Conservation (phyloP, 2,113 vertebrate genomes). For the Serilophus lunatus region DNA sequence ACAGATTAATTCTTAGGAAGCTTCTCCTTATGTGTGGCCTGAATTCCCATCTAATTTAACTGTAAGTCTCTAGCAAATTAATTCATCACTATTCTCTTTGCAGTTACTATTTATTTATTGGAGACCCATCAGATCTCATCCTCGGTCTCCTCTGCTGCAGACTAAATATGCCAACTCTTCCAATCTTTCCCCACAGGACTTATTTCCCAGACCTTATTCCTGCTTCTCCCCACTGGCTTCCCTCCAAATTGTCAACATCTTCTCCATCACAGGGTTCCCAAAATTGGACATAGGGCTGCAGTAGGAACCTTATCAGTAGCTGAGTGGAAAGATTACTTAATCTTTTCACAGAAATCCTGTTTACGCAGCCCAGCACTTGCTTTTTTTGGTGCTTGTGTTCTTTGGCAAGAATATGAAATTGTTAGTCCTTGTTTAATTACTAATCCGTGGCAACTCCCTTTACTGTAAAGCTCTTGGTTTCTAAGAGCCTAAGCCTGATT, state of each 20-base stretch:
- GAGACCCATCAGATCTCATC: not conserved
- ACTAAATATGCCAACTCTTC: not conserved
- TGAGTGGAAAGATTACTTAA: not conserved
- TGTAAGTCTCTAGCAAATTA: not conserved
- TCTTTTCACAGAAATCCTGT: not conserved
- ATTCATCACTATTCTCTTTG: not conserved
- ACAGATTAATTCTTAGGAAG: not conserved
- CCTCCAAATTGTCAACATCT: not conserved
- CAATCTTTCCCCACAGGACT: not conserved
- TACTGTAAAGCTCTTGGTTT: not conserved
- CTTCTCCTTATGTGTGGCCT: not conserved
- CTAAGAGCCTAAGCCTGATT: not conserved
- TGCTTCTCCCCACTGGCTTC: not conserved
- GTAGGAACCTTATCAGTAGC: not conserved
- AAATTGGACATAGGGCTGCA: not conserved
- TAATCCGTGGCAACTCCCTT: not conserved
- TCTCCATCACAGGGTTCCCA: not conserved
- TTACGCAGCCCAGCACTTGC: not conserved
- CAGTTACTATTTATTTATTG: not conserved
- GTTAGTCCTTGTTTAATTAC: not conserved
- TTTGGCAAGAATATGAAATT: not conserved
- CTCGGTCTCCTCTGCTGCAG: not conserved
- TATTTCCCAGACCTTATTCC: not conserved
- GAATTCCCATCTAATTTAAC: not conserved
- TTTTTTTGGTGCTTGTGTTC: not conserved